Conservation (phyloP, 2,888 invertebrate genomes). For the Lasioglossum oenotherae region DNA sequence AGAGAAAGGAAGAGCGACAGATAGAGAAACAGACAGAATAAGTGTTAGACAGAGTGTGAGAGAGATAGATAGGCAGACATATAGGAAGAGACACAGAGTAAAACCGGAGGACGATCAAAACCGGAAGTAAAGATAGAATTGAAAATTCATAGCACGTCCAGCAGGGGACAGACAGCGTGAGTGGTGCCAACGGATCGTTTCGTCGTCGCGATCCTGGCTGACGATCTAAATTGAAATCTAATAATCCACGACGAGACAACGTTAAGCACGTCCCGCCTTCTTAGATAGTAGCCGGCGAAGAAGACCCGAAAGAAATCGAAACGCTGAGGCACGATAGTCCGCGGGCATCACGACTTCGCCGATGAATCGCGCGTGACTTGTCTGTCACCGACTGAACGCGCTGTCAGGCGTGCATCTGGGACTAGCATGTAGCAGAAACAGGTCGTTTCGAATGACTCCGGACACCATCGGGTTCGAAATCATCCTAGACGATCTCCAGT, state of each 20-base stretch:
- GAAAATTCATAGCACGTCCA: conserved; percentile 58
- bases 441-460: conserved; percentile 55
- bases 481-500: conserved; percentile 50
- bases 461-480: conserved; percentile 42
- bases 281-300: neutral
- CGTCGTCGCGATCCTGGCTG: conserved; percentile 21
- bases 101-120: conserved; percentile 46
- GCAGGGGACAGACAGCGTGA: conserved; percentile 1
- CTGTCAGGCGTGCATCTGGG: conserved; percentile 61
- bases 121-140: conserved; percentile 55
- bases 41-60: neutral
- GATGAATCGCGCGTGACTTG: neutral
- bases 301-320: neutral
- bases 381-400: conserved; percentile 44
- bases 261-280: conserved; percentile 38
- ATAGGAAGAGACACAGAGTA: conserved; percentile 34
- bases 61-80: neutral
- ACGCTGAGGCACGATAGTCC: neutral
- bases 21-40: neutral
- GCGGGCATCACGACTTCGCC: neutral
- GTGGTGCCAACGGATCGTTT: conserved; percentile 21
- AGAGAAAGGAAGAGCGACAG: neutral
- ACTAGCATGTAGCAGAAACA: conserved; percentile 70
- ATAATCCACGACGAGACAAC: conserved; percentile 41
- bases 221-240: conserved; percentile 60